phyloP scores from a whole-genome alignment of 2,888 invertebrate species.

The Phragmatobia fuliginosa region DNA sequence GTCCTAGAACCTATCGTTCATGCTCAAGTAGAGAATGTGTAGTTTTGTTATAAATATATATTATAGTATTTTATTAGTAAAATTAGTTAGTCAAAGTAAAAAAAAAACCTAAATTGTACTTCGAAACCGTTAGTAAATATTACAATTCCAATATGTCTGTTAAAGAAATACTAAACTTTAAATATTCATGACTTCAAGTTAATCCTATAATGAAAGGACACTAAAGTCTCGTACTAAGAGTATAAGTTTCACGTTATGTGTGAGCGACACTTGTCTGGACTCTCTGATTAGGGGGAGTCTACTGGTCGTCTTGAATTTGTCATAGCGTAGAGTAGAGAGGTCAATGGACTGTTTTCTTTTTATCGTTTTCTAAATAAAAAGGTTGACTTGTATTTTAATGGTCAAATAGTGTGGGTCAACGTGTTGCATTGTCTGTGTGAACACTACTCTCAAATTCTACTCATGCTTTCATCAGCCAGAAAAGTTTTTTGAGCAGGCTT shows the following conservation, averaged over 20 bases:
- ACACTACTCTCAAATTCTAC: too few species aligned
- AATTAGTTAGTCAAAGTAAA: not conserved
- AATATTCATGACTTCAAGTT: slow-evolving; percentile 12
- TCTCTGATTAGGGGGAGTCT: slow-evolving; percentile 55
- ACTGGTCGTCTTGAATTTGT: slow-evolving; percentile 45
- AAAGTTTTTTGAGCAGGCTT: too few species aligned
- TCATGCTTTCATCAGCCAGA: too few species aligned
- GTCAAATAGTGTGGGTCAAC: too few species aligned
- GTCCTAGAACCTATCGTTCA: not conserved
- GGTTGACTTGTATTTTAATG: not conserved
- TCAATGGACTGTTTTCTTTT: not conserved
- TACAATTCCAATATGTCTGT: slow-evolving; percentile 3
- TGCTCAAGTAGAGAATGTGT: not conserved
- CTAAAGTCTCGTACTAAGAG: not conserved
- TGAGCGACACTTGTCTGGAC: slow-evolving; percentile 43
- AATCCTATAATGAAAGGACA: slow-evolving; percentile 1
- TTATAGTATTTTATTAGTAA: not conserved
- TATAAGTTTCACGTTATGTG: slow-evolving; percentile 24
- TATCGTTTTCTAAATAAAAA: not conserved
- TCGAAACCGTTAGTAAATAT: not conserved
- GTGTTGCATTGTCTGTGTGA: too few species aligned
- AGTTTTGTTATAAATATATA: not conserved
- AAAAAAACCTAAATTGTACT: not conserved
- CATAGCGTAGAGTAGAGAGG: slow-evolving; percentile 1
- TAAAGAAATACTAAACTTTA: not conserved